Percentiles rank a stretch among this genome's conserved stretches.
phyloP scores from a whole-genome alignment of 2,113 vertebrate species.

The Phoxinus phoxinus region DNA sequence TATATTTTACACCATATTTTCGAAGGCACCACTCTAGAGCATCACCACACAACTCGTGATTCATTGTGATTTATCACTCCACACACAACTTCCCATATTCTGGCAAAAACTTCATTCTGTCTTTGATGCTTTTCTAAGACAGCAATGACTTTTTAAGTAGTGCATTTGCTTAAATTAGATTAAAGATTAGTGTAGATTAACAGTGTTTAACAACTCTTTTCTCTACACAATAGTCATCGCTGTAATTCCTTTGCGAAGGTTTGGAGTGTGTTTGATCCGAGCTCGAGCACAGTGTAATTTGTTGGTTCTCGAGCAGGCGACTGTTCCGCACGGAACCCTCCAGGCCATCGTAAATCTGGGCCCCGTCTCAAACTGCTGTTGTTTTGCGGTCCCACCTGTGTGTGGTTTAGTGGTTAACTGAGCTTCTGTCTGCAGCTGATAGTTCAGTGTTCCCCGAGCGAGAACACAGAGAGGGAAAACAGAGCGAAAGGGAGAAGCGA shows the following conservation, averaged over 20 bases:
- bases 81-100: no score
- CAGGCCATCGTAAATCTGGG: conserved; percentile 75
- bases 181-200: conserved; percentile 54
- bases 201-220: conserved; percentile 69
- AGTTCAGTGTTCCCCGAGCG: conserved; percentile 72
- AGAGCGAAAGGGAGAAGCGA: conserved; percentile 57
- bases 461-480: conserved; percentile 65
- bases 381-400: conserved; percentile 80
- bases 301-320: conserved; percentile 72
- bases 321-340: conserved; percentile 76
- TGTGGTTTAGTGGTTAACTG: conserved; percentile 81
- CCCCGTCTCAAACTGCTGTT: conserved; percentile 77
- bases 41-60: no score
- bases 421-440: conserved; percentile 70
- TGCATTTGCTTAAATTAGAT: no score
- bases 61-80: no score
- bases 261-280: conserved; percentile 73
- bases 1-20: no score
- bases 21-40: no score
- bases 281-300: conserved; percentile 75
- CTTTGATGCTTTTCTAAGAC: no score
- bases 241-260: conserved; percentile 74
- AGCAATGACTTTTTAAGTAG: no score
- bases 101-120: no score
- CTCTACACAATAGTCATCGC: conserved; percentile 68